Evolutionary conservation across 2,797 vertebrate genomes (phyloP), one percentile per base, ranked within the genome.

Genomic region (Gymnocypris eckloni): DNA sequence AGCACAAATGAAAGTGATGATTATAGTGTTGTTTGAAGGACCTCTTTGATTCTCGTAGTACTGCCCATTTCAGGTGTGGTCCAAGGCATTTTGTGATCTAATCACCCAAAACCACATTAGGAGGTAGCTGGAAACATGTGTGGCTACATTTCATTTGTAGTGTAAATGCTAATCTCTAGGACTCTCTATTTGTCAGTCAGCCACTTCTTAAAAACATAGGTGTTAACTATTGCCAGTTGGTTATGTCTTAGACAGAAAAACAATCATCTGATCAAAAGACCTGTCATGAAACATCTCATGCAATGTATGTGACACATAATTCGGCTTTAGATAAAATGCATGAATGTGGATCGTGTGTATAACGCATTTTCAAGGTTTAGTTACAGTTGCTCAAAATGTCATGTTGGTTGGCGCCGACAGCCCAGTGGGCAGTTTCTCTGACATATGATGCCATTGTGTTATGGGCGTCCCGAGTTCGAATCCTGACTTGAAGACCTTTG

Each of bases 71-170:
- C 39, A 80, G 25, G 16, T 45, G 11, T 20, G 4, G 10, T 15
- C 41, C 28, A 37, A 64, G 43, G 45, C 25, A 67, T 80, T 50
- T 33, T 81, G 79, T 69, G 61, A 69, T 69, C 61, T 81, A 81
- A 81, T 81, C 50, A 81, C 64, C 20, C 45, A 81, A 79, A 15
- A 69, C 64, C 64, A 81, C 18, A 20, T 80, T 80, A 37, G 48
- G 25, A 37, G 10, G 10, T 2, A 54, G 28, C 18, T 2, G 11
- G 16, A 69, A 67, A 67, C 33, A n/a, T 22, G 4, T 12, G n/a
- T n/a, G 22, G 15, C 13, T 61, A 25, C 2, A 37, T 18, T 67
- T 16, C 33, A 3, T 71, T 43, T n/a, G 61, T 16, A 33, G 64
- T 67, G 69, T 41, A 59, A 25, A 56, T 59, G 52, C 33, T 56